Evolutionary conservation across 2,888 invertebrate species (phyloP).

Genomic region (Drosophila recens): DNA sequence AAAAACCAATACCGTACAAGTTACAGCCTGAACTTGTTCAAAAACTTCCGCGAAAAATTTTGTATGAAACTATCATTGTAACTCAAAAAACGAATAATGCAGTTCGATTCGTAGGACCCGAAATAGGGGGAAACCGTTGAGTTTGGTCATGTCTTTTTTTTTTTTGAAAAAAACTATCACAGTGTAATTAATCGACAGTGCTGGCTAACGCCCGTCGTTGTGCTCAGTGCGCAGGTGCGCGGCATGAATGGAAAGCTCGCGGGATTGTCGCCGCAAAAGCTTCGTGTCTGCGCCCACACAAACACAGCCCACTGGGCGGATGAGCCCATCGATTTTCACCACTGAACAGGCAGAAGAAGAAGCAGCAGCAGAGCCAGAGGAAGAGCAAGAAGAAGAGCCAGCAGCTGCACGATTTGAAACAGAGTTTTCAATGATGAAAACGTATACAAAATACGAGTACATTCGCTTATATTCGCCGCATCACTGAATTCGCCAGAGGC

Average conservation of each 20-base stretch:
- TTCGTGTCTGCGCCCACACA: slow-evolving; percentile 39
- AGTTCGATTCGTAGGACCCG: no score
- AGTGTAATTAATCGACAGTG: no score
- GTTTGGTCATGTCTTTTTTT: no score
- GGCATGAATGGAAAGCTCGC: slow-evolving; percentile 69
- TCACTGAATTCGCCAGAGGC: slow-evolving; percentile 60
- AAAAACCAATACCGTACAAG: no score
- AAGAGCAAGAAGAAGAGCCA: slow-evolving; percentile 36
- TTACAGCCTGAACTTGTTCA: no score
- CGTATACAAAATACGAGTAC: slow-evolving; percentile 66
- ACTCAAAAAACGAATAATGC: no score
- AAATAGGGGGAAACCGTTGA: no score
- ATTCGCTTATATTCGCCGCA: slow-evolving; percentile 61
- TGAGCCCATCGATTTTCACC: slow-evolving; percentile 72
- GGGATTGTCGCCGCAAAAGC: slow-evolving; percentile 48
- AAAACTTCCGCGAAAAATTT: no score
- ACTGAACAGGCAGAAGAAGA: slow-evolving; percentile 34
- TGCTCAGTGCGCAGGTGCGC: slow-evolving; percentile 38
- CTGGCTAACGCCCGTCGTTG: no score
- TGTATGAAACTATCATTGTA: no score
- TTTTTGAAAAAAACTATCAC: no score
- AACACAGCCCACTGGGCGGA: slow-evolving; percentile 28
- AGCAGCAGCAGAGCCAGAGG: slow-evolving; percentile 3
- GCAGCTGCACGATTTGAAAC: slow-evolving; percentile 59
- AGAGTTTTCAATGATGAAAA: slow-evolving; percentile 66